phyloP scores from a whole-genome alignment of 2,797 vertebrate species.

The Pipistrellus kuhlii region DNA sequence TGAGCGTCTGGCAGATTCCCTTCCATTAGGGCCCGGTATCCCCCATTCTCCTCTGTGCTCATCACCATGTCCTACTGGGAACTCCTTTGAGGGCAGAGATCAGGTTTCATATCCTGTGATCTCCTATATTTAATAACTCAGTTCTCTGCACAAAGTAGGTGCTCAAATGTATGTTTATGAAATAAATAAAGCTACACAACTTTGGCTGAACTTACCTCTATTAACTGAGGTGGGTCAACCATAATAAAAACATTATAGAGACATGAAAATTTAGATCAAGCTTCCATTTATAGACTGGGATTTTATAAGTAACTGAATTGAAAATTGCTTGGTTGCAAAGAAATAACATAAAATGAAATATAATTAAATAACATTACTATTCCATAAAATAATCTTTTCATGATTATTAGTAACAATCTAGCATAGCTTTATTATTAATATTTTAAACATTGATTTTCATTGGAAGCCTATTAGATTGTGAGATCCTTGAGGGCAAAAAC shows the following conservation, averaged over 20 bases:
- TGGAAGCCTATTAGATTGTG: conserved; percentile 21
- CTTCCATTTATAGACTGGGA: conserved; percentile 24
- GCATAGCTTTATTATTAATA: conserved; percentile 42
- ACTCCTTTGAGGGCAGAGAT: neutral
- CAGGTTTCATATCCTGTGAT: neutral
- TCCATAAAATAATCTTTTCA: conserved; percentile 3
- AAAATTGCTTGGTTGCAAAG: conserved; percentile 63
- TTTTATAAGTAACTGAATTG: conserved; percentile 53
- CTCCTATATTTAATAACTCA: neutral
- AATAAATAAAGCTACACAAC: neutral
- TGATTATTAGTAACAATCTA: conserved; percentile 37
- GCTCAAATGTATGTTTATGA: neutral
- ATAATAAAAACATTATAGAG: conserved; percentile 25
- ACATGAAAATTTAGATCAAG: conserved; percentile 44
- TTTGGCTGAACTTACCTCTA: neutral
- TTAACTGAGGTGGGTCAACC: conserved; percentile 47
- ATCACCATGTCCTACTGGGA: fast-evolving
- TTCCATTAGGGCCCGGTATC: neutral
- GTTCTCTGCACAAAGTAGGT: neutral
- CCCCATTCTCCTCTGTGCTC: neutral
- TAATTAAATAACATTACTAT: conserved; percentile 54
- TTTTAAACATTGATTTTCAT: conserved; percentile 44
- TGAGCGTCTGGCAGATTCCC: neutral
- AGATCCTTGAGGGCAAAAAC: conserved; percentile 21
- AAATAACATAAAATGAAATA: conserved; percentile 59